Evolutionary conservation across 2,113 vertebrate species (phyloP).

Genomic region (Conger conger): DNA sequence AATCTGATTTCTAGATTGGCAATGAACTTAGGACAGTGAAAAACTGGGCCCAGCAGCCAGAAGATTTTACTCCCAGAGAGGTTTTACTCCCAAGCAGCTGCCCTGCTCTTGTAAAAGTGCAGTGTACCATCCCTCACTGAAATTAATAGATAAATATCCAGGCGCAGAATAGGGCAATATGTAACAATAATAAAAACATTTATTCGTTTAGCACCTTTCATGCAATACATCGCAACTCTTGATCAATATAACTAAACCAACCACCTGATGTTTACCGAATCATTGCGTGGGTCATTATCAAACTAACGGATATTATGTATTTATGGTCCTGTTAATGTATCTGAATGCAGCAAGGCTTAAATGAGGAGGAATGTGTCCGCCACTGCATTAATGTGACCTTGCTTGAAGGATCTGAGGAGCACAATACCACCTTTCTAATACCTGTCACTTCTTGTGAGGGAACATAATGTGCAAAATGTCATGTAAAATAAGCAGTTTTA

Average conservation of each 20-base stretch:
- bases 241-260: background rate
- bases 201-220: too few species aligned
- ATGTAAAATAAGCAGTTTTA: background rate
- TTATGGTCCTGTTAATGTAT: background rate
- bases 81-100: background rate
- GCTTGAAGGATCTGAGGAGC: background rate
- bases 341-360: background rate
- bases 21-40: background rate
- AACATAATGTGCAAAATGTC: background rate
- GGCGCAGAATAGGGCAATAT: background rate
- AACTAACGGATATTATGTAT: background rate
- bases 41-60: background rate
- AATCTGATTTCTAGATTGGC: background rate
- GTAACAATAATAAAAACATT: too few species aligned
- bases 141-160: background rate
- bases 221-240: background rate
- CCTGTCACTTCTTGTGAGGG: background rate
- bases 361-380: background rate
- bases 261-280: background rate
- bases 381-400: background rate
- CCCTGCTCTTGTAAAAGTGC: background rate
- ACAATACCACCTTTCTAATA: background rate
- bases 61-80: background rate
- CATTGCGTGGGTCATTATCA: background rate
- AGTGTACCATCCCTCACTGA: too few species aligned